These are phyloP conservation scores for Cyclargus thomasi DNA, from an alignment of 1,140 invertebrate genomes.

Conservation along the genomic window DNA sequence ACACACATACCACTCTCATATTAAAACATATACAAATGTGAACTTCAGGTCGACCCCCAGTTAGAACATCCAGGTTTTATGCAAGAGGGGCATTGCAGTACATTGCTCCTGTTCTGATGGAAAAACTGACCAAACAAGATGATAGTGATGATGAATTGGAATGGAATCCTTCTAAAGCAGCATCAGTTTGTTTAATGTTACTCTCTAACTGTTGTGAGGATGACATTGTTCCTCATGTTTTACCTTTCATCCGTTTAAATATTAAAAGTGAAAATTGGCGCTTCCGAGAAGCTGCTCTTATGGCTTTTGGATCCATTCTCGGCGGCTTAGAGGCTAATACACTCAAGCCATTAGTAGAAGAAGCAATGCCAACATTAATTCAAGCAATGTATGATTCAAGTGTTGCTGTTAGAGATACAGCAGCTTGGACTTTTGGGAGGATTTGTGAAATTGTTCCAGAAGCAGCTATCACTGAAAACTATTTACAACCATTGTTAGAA, in stretches of 20 bases:
- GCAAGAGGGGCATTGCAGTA: constrained; percentile 97
- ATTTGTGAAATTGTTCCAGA: constrained; percentile 98
- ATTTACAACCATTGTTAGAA: constrained; percentile 89
- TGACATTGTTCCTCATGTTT: constrained; percentile 94
- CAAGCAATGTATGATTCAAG: constrained; percentile 94
- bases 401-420: constrained; percentile 96
- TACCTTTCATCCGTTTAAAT: constrained; percentile 98
- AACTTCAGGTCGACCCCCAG: constrained; percentile 86
- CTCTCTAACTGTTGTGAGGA: constrained; percentile 98
- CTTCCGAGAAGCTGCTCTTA: constrained; percentile 96
- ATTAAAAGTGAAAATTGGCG: constrained; percentile 97
- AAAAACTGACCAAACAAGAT: constrained; percentile 96
- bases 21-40: constrained; percentile 17
- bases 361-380: constrained; percentile 97
- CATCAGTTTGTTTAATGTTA: constrained; percentile 99
- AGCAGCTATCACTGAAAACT: constrained; percentile 93
- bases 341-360: constrained; percentile 94
- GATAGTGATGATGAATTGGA: constrained; percentile 97
- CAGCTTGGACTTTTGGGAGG: constrained; percentile 98
- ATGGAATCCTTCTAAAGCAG: constrained; percentile 99
- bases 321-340: constrained; percentile 93
- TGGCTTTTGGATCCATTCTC: constrained; percentile 98
- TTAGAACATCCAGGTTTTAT: constrained; percentile 92
- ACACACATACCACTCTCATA: no score
- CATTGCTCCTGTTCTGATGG: constrained; percentile 94